Evolutionary conservation across 2,888 invertebrate genomes (phyloP), one percentile per base, ranked within the genome.

Genomic region (Trichopria drosophilae): DNA sequence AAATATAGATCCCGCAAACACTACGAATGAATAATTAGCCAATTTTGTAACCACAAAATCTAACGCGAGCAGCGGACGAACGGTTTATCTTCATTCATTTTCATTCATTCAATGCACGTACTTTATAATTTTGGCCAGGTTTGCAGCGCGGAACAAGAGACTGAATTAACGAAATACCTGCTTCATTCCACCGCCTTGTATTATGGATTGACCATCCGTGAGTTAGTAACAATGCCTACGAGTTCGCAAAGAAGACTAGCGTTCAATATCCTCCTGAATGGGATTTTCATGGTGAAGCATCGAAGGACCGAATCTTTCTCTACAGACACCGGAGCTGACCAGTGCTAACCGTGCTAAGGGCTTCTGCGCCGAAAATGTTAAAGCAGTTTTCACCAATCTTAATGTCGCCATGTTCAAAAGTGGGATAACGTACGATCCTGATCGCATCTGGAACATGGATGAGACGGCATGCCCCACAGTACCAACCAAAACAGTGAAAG

Each of bases 281-380:
- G n/a, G n/a, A n/a, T n/a, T n/a, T n/a, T n/a, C n/a, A n/a, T n/a
- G n/a, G n/a, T n/a, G 10, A 15, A 12, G 34, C 34, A 19, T 34
- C 34, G 13, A 4, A 3, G 4, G 26, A 63, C 10, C 60, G 50
- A 28, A 57, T 42, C 31, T 32, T 40, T 23, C 42, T 29, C 31
- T 42, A 5, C 29, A 31, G 31, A 31, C 42, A 20, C 39, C 59
- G 2, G 45, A 59, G 19, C 37, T 54, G 19, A 59, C 53, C 0
- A 55, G 51, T 23, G 6, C 51, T 4, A 32, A 12, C 29, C 28
- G 55, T 18, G 42, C 50, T 13, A 43, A 45, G 22, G 53, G 54
- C 0, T 61, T 63, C 41, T 61, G 53, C 23, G 58, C 53, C 37
- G 41, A 41, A 10, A 51, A 54, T 35, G 58, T 60, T 5, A 34